Conservation (phyloP, 2,888 invertebrate species). For the Tetheella fluctuosa region DNA sequence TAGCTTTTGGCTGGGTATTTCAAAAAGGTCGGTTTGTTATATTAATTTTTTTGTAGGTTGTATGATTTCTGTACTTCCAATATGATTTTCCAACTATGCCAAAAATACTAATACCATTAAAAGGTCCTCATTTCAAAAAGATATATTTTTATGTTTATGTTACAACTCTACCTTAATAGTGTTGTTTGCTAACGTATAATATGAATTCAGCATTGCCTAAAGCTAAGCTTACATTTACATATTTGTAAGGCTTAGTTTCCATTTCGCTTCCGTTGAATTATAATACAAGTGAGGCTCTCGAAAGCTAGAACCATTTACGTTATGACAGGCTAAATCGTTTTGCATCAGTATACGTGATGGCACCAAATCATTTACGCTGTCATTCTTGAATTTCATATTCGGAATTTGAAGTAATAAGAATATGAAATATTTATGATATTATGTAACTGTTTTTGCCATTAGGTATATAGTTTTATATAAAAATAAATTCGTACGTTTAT, state of each 20-base stretch:
- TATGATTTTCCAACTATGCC: background rate
- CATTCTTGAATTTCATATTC: slow-evolving; percentile 3
- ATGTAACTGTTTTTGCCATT: background rate
- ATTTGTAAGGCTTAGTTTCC: slow-evolving; percentile 10
- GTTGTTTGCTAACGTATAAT: background rate
- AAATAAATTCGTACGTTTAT: too few relatives aligned
- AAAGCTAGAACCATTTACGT: slow-evolving; percentile 11
- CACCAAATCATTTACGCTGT: slow-evolving; percentile 6
- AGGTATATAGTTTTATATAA: too few relatives aligned
- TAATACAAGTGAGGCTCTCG: slow-evolving; percentile 10
- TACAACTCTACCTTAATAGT: background rate
- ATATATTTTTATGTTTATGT: too few relatives aligned
- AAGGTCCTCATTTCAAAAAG: background rate
- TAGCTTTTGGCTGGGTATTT: background rate
- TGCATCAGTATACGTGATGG: slow-evolving; percentile 15
- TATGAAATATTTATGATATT: background rate
- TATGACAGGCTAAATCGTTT: slow-evolving; percentile 15
- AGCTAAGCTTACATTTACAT: slow-evolving; percentile 10
- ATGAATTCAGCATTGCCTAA: background rate
- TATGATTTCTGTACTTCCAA: background rate
- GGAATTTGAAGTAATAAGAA: background rate
- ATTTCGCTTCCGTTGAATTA: slow-evolving; percentile 12
- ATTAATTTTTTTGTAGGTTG: background rate
- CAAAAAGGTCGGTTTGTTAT: background rate
- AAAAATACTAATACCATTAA: background rate